Evolutionary conservation across 2,888 invertebrate genomes (phyloP).

Genomic region (Dichetophora obliterata): DNA sequence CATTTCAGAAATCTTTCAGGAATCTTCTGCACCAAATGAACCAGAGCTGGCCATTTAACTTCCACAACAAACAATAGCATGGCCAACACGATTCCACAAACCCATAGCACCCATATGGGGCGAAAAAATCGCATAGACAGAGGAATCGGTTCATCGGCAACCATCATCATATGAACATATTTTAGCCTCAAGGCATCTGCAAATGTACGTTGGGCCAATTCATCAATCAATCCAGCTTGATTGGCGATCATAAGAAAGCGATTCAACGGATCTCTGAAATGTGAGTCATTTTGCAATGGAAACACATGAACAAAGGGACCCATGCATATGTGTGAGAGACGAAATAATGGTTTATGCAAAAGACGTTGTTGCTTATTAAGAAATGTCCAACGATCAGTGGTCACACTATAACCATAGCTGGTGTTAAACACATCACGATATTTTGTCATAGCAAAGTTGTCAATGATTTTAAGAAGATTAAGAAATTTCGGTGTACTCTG

Average conservation of each 20-base stretch:
- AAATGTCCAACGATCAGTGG: slow-evolving; percentile 61
- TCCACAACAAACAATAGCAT: slow-evolving; percentile 54
- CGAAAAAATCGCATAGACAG: slow-evolving; percentile 54
- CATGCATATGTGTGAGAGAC: slow-evolving; percentile 57
- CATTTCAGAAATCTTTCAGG: no score
- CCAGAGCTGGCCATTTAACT: slow-evolving; percentile 50
- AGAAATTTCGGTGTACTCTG: slow-evolving; percentile 49
- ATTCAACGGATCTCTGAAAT: slow-evolving; percentile 52
- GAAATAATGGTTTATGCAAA: slow-evolving; percentile 56
- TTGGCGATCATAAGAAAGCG: slow-evolving; percentile 54
- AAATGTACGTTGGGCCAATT: slow-evolving; percentile 58
- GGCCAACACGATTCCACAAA: slow-evolving; percentile 52
- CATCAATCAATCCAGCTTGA: slow-evolving; percentile 53
- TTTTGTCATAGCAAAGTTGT: slow-evolving; percentile 44
- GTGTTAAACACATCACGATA: slow-evolving; percentile 57
- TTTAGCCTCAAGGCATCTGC: slow-evolving; percentile 55
- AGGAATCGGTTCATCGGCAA: slow-evolving; percentile 49
- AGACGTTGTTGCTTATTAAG: slow-evolving; percentile 57
- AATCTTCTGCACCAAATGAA: no score
- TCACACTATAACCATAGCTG: slow-evolving; percentile 55
- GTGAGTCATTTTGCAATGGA: slow-evolving; percentile 59
- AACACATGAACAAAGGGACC: slow-evolving; percentile 60
- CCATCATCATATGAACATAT: slow-evolving; percentile 46
- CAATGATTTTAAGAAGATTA: slow-evolving; percentile 49
- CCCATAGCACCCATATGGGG: slow-evolving; percentile 55